Conservation (phyloP, 2,797 vertebrate genomes). For the Agapornis canus region DNA sequence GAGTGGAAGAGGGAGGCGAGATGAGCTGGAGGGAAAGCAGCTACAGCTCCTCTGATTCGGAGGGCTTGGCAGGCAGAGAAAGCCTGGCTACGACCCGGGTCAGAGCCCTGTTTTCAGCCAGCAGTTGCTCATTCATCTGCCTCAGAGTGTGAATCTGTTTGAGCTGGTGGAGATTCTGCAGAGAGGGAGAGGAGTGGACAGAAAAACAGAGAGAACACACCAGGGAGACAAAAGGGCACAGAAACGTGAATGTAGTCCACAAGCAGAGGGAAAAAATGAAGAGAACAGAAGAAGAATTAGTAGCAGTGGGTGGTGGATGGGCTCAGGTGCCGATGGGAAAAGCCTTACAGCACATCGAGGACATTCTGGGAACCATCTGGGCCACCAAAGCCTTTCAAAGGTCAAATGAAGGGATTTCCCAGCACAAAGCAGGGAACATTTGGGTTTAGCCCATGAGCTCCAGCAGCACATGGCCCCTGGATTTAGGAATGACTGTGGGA, state of each 20-base stretch:
- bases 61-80: slow-evolving; percentile 85
- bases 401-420: not conserved
- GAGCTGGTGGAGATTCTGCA: slow-evolving; percentile 90
- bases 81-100: slow-evolving; percentile 89
- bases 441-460: not conserved
- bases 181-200: slow-evolving; percentile 78
- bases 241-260: slow-evolving; percentile 59
- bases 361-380: not conserved
- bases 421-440: not conserved
- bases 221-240: slow-evolving; percentile 63
- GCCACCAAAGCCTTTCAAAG: not conserved
- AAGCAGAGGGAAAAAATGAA: slow-evolving; percentile 7
- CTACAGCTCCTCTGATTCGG: slow-evolving; percentile 92
- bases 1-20: slow-evolving; percentile 78
- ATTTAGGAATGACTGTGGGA: not conserved
- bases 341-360: not conserved
- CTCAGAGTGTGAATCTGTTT: slow-evolving; percentile 90
- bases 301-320: not conserved
- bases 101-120: slow-evolving; percentile 94
- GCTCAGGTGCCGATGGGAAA: not conserved
- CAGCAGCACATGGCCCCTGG: not conserved
- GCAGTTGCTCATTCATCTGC: slow-evolving; percentile 88
- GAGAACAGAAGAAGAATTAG: not conserved
- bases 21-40: slow-evolving; percentile 74
- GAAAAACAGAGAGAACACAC: slow-evolving; percentile 70